Conservation (phyloP, 2,888 invertebrate genomes). For the Phalera bucephala region DNA sequence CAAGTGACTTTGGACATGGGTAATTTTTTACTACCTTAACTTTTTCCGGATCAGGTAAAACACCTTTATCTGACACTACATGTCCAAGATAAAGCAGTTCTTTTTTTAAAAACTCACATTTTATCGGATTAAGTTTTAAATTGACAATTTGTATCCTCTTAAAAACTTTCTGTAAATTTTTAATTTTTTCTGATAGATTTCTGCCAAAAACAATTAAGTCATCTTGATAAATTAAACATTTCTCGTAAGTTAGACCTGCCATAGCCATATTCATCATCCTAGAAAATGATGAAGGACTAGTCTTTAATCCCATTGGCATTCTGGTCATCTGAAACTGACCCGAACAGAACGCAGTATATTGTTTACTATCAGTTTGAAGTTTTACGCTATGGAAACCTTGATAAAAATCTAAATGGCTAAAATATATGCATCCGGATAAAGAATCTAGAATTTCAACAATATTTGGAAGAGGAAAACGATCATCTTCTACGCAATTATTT, state of each 20-base stretch:
- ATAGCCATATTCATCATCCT: slow-evolving; percentile 13
- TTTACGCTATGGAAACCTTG: too few relatives aligned
- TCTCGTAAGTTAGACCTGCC: slow-evolving; percentile 11
- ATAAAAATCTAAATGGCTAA: slow-evolving; percentile 9
- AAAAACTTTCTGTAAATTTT: slow-evolving; percentile 11
- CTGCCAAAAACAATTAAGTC: slow-evolving; percentile 4
- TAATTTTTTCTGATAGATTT: too few relatives aligned
- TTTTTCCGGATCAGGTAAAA: slow-evolving; percentile 14
- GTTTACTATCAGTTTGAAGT: too few relatives aligned
- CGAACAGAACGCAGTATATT: slow-evolving; percentile 6
- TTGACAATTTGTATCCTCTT: slow-evolving; percentile 8
- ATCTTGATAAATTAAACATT: slow-evolving; percentile 6
- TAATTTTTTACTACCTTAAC: slow-evolving; percentile 8
- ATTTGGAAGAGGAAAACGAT: too few relatives aligned
- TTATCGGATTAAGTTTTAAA: slow-evolving; percentile 14
- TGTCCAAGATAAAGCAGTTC: slow-evolving; percentile 17
- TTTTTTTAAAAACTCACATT: slow-evolving; percentile 16
- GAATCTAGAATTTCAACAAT: slow-evolving; percentile 1
- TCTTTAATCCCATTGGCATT: slow-evolving; percentile 16
- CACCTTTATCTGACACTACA: slow-evolving; percentile 8
- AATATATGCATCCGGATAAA: slow-evolving; percentile 7
- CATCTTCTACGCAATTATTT: too few relatives aligned
- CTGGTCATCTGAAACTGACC: slow-evolving; percentile 16
- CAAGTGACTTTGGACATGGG: slow-evolving; percentile 11
- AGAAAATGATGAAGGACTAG: slow-evolving; percentile 13